These are phyloP conservation scores for Capreolus pygargus DNA, from an alignment of 2,113 vertebrate genomes.

Conservation along the genomic window DNA sequence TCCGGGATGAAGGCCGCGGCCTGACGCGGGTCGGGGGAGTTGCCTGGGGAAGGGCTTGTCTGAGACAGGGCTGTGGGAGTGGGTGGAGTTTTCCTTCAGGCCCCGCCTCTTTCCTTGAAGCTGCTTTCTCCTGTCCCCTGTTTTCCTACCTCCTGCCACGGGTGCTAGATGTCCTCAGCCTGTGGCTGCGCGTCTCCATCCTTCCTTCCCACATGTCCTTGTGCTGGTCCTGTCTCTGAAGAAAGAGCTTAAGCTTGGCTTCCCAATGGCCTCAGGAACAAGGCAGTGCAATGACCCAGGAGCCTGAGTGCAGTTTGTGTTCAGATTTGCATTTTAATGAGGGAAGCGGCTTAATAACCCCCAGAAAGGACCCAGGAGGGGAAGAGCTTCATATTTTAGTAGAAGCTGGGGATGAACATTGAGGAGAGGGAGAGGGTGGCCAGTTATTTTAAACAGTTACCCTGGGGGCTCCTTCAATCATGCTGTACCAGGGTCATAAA, in stretches of 20 bases:
- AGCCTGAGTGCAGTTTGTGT: not conserved
- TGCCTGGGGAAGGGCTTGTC: not conserved
- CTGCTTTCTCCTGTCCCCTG: not conserved
- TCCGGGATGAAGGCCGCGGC: not conserved
- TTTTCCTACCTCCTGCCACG: not conserved
- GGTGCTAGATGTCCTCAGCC: not conserved
- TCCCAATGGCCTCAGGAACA: not conserved
- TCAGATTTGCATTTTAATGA: conserved; percentile 30
- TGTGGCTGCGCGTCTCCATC: not conserved
- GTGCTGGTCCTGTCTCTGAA: not conserved
- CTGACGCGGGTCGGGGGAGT: not conserved
- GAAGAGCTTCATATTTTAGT: not conserved
- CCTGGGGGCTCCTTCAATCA: not conserved
- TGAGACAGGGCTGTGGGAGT: not conserved
- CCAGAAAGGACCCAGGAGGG: not conserved
- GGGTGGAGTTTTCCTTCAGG: not conserved
- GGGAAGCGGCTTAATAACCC: not conserved
- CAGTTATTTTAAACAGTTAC: not conserved
- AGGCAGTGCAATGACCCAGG: not conserved
- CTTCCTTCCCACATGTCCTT: not conserved
- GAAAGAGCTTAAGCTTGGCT: not conserved
- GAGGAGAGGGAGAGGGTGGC: not conserved
- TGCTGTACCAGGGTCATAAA: not conserved
- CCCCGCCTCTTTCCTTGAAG: not conserved
- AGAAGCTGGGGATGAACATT: not conserved